A percentile compares a stretch with the other conserved stretches of the same genome.
Evolutionary conservation across 2,888 invertebrate genomes (phyloP).

Genomic region (Blastobasis lacticolella): DNA sequence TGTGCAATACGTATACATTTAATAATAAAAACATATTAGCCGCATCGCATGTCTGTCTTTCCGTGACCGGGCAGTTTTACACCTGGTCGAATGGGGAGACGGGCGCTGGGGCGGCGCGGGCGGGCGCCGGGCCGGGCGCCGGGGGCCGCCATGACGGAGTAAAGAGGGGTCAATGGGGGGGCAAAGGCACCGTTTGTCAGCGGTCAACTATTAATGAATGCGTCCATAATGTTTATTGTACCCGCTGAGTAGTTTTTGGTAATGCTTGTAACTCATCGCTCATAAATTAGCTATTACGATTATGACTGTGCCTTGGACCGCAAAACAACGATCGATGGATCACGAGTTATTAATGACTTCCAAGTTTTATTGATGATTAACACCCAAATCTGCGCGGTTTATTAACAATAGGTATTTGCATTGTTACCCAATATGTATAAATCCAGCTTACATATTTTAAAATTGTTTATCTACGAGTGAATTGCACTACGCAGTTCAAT

Average conservation of each 20-base stretch:
- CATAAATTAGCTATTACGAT: slow-evolving; percentile 52
- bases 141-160: slow-evolving; percentile 42
- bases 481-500: no score
- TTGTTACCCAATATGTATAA: no score
- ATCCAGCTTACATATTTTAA: no score
- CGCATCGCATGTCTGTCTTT: slow-evolving; percentile 70
- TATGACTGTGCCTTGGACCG: background rate
- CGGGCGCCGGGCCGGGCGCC: slow-evolving; percentile 17
- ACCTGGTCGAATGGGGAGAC: slow-evolving; percentile 55
- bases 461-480: no score
- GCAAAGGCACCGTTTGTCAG: slow-evolving; percentile 62
- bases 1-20: slow-evolving; percentile 58
- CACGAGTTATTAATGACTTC: no score
- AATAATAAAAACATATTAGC: slow-evolving; percentile 72
- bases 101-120: slow-evolving; percentile 13
- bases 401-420: no score
- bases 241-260: slow-evolving; percentile 60
- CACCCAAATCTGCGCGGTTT: no score
- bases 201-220: slow-evolving; percentile 70
- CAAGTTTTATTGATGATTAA: no score
- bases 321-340: no score
- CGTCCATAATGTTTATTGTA: slow-evolving; percentile 66
- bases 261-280: slow-evolving; percentile 56
- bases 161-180: slow-evolving; percentile 35
- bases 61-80: slow-evolving; percentile 72